These are phyloP conservation scores for Cantharis nigra DNA, from an alignment of 2,888 invertebrate species.

Conservation along the genomic window DNA sequence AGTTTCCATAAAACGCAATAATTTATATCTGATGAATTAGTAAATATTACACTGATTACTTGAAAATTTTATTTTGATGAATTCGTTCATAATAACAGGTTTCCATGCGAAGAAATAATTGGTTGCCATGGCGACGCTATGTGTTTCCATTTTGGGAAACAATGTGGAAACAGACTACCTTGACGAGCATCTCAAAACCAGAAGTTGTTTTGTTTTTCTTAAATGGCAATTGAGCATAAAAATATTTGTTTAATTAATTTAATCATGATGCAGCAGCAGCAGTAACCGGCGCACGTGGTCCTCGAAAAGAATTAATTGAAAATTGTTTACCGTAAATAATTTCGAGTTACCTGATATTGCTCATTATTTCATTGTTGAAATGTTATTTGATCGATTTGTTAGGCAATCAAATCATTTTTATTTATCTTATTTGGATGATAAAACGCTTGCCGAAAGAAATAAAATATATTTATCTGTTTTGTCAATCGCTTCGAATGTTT, in stretches of 20 bases:
- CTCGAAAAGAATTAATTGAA: not conserved
- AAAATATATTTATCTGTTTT: not conserved
- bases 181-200: not conserved
- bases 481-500: not conserved
- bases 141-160: not conserved
- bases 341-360: not conserved
- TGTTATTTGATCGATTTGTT: not conserved
- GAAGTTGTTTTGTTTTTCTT: not conserved
- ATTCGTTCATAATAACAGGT: too few species aligned
- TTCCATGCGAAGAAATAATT: not conserved
- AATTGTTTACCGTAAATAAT: not conserved
- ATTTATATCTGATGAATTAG: too few species aligned
- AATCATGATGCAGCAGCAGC: not conserved
- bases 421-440: not conserved
- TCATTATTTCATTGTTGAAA: not conserved
- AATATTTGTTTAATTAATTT: not conserved
- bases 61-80: too few species aligned
- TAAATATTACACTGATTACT: too few species aligned
- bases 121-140: not conserved
- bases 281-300: not conserved
- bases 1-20: too few species aligned
- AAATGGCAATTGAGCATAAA: not conserved
- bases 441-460: not conserved
- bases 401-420: not conserved
- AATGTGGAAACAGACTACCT: not conserved